Evolutionary conservation across 1,140 invertebrate species (phyloP).

Genomic region (Caenorhabditis inopinata): DNA sequence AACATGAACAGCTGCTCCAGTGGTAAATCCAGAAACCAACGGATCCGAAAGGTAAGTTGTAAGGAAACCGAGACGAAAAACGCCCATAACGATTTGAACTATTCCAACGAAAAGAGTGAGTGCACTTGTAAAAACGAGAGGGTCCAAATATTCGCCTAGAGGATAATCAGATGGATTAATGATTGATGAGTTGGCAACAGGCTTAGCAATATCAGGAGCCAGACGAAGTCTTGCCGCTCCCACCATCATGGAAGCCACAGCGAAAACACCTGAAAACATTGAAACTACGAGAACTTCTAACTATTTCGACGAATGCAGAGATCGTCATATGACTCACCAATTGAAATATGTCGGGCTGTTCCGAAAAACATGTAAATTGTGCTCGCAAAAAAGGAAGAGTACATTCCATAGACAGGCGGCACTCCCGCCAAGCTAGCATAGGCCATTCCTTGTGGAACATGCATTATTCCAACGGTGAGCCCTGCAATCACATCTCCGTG

Average conservation of each 20-base stretch:
- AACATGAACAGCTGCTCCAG: slow-evolving; percentile 63
- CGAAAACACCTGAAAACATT: slow-evolving; percentile 55
- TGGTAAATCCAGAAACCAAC: slow-evolving; percentile 64
- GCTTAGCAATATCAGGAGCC: not conserved
- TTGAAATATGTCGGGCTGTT: slow-evolving; percentile 68
- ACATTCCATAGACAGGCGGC: slow-evolving; percentile 69
- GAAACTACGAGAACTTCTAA: not conserved
- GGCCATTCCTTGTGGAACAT: slow-evolving; percentile 65
- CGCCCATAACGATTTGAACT: slow-evolving; percentile 59
- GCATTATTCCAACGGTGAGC: slow-evolving; percentile 49
- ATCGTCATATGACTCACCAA: slow-evolving; percentile 44
- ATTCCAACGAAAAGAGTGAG: slow-evolving; percentile 60
- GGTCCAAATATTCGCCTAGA: slow-evolving; percentile 50
- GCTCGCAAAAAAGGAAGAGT: slow-evolving; percentile 69
- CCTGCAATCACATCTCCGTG: slow-evolving; percentile 61
- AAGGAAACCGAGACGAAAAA: slow-evolving; percentile 61
- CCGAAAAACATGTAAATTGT: slow-evolving; percentile 69
- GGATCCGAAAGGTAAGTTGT: slow-evolving; percentile 65
- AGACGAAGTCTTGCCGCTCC: slow-evolving; percentile 49
- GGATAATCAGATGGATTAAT: not conserved
- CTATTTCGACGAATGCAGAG: not conserved
- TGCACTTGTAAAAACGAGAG: slow-evolving; percentile 57
- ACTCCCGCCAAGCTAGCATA: slow-evolving; percentile 68
- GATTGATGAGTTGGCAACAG: not conserved
- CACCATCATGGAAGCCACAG: slow-evolving; percentile 65